These are phyloP conservation scores for Saguinus imperator DNA, from an alignment of 2,113 vertebrate species.

Conservation along the genomic window DNA sequence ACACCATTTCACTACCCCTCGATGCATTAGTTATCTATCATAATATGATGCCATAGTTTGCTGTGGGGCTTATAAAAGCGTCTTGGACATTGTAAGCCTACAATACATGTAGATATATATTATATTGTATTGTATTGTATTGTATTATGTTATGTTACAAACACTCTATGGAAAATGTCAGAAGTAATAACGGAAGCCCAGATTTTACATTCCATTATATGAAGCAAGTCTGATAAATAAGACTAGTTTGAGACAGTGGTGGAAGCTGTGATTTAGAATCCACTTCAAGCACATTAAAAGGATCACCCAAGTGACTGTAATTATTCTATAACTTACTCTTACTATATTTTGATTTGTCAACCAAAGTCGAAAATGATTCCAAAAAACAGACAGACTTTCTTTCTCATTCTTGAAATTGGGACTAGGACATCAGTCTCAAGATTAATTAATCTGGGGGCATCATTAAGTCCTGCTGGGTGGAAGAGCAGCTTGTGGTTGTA, in stretches of 20 bases:
- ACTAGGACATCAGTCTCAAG: not conserved
- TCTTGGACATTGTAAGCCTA: not conserved
- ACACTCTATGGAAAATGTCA: not conserved
- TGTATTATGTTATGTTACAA: not conserved
- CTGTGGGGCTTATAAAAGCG: not conserved
- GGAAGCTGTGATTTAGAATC: not conserved
- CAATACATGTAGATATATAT: not conserved
- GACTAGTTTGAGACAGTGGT: not conserved
- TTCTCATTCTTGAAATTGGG: not conserved
- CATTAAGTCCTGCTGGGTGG: not conserved
- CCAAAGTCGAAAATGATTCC: not conserved
- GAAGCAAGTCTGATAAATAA: not conserved
- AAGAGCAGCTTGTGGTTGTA: accelerated
- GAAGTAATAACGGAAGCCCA: not conserved
- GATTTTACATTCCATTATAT: not conserved
- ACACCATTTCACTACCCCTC: not conserved
- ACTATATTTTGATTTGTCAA: not conserved
- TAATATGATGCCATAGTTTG: not conserved
- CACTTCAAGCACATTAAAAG: not conserved
- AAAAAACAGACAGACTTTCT: not conserved
- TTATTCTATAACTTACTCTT: not conserved
- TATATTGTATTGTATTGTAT: no score
- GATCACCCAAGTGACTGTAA: not conserved
- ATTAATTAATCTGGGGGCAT: not conserved
- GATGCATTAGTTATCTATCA: not conserved